These are phyloP conservation scores for Austrolebias charrua DNA, from an alignment of 2,797 vertebrate genomes.

Conservation along the genomic window DNA sequence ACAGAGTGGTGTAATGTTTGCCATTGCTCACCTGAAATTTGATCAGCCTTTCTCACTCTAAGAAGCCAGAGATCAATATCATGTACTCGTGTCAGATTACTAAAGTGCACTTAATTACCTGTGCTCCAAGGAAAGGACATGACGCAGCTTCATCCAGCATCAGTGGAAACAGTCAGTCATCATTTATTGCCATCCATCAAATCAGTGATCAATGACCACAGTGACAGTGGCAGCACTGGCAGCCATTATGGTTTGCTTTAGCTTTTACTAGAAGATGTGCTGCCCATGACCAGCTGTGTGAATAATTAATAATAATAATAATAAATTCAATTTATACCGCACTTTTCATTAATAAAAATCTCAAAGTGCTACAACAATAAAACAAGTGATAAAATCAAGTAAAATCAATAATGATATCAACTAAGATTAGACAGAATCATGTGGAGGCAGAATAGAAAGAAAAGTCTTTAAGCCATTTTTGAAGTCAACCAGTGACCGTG, in stretches of 20 bases:
- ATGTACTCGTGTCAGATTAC: constrained; percentile 17
- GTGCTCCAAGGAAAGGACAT: constrained; percentile 29
- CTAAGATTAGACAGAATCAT: no score
- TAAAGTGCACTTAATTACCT: constrained; percentile 44
- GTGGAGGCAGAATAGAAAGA: no score
- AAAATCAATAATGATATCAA: no score
- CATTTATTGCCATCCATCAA: constrained; percentile 55
- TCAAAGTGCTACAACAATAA: no score
- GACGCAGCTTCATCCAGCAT: constrained; percentile 16
- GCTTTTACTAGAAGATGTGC: constrained; percentile 15
- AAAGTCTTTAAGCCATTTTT: no score
- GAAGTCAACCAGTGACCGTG: no score
- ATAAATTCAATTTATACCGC: no score
- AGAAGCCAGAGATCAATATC: constrained; percentile 52
- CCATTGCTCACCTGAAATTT: constrained; percentile 34
- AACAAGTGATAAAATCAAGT: no score
- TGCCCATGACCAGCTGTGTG: constrained; percentile 16
- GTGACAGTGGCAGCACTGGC: no score
- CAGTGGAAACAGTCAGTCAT: constrained; percentile 55
- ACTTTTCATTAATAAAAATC: no score
- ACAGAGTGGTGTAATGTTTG: neutral
- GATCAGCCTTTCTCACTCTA: constrained; percentile 30
- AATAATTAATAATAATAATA: no score
- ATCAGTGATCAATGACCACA: constrained; percentile 32
- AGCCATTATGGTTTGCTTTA: constrained; percentile 7